Percentiles rank a stretch among this genome's conserved stretches.
These are phyloP conservation scores for Spermophilus dauricus DNA, from an alignment of 2,113 vertebrate species.

Conservation along the genomic window DNA sequence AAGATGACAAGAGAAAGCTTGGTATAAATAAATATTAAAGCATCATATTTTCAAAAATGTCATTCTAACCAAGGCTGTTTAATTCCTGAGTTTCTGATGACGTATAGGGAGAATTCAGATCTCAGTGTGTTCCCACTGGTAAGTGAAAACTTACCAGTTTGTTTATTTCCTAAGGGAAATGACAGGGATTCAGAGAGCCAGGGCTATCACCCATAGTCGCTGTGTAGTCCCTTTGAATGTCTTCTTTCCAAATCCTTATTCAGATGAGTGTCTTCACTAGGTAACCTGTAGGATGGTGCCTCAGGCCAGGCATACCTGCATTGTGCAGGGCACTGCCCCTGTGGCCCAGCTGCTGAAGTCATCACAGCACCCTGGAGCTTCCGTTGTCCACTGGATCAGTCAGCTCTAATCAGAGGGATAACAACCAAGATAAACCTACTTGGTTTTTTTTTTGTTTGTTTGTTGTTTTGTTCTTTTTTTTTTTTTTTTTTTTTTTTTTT, in stretches of 20 bases:
- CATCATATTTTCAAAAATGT: neutral
- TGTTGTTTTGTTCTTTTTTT: neutral
- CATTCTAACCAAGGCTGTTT: neutral
- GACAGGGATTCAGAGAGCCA: neutral
- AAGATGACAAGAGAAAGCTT: neutral
- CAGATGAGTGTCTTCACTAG: neutral
- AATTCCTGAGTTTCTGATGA: neutral
- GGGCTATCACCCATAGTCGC: accelerated
- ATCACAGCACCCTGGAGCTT: accelerated
- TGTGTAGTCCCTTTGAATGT: accelerated
- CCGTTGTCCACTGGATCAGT: neutral
- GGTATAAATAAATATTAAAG: neutral
- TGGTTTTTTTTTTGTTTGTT: neutral
- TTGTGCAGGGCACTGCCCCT: accelerated
- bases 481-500: neutral
- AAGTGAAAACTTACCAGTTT: no score
- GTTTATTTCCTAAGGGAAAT: neutral
- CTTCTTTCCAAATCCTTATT: neutral
- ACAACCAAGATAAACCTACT: neutral
- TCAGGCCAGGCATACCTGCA: accelerated
- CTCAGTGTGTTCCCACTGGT: neutral
- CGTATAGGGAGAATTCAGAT: neutral
- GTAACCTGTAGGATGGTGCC: neutral
- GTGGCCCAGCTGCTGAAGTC: neutral
- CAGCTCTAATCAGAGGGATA: accelerated